Evolutionary conservation across 2,888 invertebrate genomes (phyloP), one percentile per base, ranked within the genome.

Genomic region (Pseudeuparius sepicola): DNA sequence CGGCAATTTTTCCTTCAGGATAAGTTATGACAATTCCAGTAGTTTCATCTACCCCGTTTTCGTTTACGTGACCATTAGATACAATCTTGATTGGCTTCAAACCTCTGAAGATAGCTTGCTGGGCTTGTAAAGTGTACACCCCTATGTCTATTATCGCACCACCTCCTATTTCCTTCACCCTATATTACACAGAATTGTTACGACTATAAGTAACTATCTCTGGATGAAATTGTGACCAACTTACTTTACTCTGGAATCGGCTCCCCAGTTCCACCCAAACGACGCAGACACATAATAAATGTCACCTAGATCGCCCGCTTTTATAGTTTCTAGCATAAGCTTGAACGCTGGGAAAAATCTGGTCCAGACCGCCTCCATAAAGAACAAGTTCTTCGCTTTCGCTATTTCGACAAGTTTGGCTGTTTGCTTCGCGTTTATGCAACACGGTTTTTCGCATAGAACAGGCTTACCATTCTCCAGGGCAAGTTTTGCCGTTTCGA

Each of bases 281-380:
- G n/a, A n/a, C n/a, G n/a, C n/a, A n/a, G n/a, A n/a, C n/a, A n/a
- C n/a, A n/a, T n/a, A n/a, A n/a, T n/a, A n/a, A n/a, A 85, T 61
- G 2, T 83, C 77, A 4, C 89, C 89, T 33, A 89, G 64, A 18
- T 64, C 67, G 2, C 78, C 79, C 1, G 65, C 54, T 1, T 70
- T 61, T 4, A 92, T 66, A 49, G 77, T 72, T 46, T 78, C 68
- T 32, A 71, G 72, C 24, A 90, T 54, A 45, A 74, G 70, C 26
- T 72, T 63, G 56, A 89, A 89, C 0, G 71, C 68, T 1, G 92
- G 92, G 38, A 87, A 78, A 60, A 75, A 87, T 18, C 90, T 70
- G 0, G 84, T 83, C 92, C 92, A 93, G 11, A 88, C 67, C 0
- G 79, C 92, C 69, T 89, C 89, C 87, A 88, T 87, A 2, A 88